These are phyloP conservation scores for Phanerotoma sp. DNA, from an alignment of 2,888 invertebrate species.

Conservation along the genomic window DNA sequence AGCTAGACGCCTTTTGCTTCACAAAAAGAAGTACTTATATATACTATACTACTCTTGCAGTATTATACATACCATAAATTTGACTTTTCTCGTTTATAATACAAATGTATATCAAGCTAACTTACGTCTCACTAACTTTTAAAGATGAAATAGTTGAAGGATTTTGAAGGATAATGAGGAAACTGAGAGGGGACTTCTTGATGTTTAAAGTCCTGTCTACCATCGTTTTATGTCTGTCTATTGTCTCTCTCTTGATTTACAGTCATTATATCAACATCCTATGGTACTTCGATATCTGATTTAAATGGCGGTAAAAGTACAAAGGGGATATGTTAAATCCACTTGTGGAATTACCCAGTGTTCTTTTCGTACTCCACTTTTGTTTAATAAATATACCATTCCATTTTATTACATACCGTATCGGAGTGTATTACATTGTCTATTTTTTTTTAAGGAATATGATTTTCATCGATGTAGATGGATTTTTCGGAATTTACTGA, in stretches of 20 bases:
- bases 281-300: conserved; percentile 14
- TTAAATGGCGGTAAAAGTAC: conserved; percentile 11
- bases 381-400: too few species aligned
- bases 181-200: conserved; percentile 14
- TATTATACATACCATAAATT: neutral
- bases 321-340: too few species aligned
- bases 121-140: conserved; percentile 8
- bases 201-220: conserved; percentile 26
- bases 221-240: conserved; percentile 25
- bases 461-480: too few species aligned
- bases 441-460: too few species aligned
- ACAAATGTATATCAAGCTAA: neutral
- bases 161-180: conserved; percentile 8
- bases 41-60: neutral
- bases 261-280: conserved; percentile 24
- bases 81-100: neutral
- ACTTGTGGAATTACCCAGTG: too few species aligned
- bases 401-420: too few species aligned
- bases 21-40: neutral
- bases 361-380: too few species aligned
- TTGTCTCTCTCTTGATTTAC: conserved; percentile 30
- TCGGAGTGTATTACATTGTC: too few species aligned
- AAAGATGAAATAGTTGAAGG: conserved; percentile 4
- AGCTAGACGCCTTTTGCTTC: neutral
- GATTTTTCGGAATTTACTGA: too few species aligned